phyloP scores from a whole-genome alignment of 23 tunicate genomes.

The Styela plicata region DNA sequence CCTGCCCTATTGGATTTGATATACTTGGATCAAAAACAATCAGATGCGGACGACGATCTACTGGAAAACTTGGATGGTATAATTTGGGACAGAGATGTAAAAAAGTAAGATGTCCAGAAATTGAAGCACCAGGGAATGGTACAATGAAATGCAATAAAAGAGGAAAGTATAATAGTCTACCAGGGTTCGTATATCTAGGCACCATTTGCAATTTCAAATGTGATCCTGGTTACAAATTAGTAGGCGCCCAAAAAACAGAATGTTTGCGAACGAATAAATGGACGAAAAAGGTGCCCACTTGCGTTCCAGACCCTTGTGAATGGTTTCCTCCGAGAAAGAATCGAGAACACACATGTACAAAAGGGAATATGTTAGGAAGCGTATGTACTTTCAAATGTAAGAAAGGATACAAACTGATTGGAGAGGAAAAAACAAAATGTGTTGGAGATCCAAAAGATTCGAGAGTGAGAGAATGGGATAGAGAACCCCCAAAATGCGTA shows the following conservation, averaged over 20 bases:
- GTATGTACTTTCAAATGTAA: background rate
- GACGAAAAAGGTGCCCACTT: background rate
- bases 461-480: background rate
- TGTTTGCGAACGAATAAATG: background rate
- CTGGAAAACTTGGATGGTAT: background rate
- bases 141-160: background rate
- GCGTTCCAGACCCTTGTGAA: background rate
- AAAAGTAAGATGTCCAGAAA: background rate
- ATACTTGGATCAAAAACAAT: background rate
- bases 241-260: background rate
- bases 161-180: background rate
- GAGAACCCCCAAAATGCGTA: background rate
- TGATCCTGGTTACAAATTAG: background rate
- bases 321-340: background rate
- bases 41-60: background rate
- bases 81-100: background rate
- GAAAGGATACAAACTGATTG: background rate
- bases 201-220: background rate
- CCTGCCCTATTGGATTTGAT: conserved; percentile 9
- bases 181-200: background rate
- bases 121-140: background rate
- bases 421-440: background rate
- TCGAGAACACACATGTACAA: background rate
- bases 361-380: background rate
- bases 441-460: background rate